Percentiles rank a stretch among this genome's conserved stretches.
These are phyloP conservation scores for Callimorpha dominula DNA, from an alignment of 2,888 invertebrate species.

Conservation along the genomic window DNA sequence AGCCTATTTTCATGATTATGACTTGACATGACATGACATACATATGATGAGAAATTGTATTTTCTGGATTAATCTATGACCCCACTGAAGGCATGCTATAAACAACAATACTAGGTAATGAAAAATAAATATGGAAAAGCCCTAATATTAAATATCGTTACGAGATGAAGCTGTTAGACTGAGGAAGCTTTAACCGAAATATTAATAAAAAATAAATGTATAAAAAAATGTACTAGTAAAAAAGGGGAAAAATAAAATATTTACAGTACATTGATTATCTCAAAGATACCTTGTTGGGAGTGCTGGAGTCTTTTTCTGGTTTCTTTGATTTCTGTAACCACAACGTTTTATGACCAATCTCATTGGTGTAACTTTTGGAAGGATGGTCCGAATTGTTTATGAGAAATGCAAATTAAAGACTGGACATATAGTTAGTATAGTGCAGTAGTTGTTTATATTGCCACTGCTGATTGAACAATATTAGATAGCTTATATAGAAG, in stretches of 20 bases:
- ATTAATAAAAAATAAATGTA: constrained; percentile 54
- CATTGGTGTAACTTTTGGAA: constrained; percentile 34
- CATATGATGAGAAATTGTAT: not conserved
- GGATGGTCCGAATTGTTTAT: constrained; percentile 9
- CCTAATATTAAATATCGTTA: constrained; percentile 60
- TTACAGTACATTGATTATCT: constrained; percentile 60
- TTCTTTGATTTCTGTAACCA: constrained; percentile 93
- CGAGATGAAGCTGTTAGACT: constrained; percentile 67
- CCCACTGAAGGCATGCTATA: constrained; percentile 66
- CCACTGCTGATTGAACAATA: not conserved
- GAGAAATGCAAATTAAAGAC: constrained; percentile 23
- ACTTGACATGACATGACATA: too few relatives aligned
- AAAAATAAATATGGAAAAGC: constrained; percentile 53
- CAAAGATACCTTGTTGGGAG: constrained; percentile 90
- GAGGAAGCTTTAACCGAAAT: constrained; percentile 51
- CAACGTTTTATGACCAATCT: constrained; percentile 64
- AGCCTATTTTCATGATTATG: too few relatives aligned
- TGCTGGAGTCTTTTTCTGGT: constrained; percentile 90
- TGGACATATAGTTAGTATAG: constrained; percentile 41
- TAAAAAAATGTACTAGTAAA: constrained; percentile 45
- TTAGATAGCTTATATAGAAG: not conserved
- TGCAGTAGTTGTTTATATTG: constrained; percentile 19
- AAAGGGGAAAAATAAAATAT: constrained; percentile 34
- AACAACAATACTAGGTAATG: constrained; percentile 47
- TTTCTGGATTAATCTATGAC: constrained; percentile 62